These are phyloP conservation scores for Cryptotermes secundus DNA, from an alignment of 1,140 invertebrate genomes.

Conservation along the genomic window DNA sequence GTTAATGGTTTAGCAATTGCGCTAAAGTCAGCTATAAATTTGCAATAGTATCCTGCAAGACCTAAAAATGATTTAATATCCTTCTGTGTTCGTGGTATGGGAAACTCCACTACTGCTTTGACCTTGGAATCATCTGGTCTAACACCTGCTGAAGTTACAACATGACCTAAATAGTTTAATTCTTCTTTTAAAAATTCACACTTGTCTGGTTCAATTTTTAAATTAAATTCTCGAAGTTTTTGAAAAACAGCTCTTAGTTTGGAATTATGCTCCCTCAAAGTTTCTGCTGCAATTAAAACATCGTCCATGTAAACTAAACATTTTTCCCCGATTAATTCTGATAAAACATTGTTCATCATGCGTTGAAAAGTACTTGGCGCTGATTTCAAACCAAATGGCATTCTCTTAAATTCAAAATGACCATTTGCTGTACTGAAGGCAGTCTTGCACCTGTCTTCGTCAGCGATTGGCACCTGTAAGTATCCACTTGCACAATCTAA, in stretches of 20 bases:
- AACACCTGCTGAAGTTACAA: conserved; percentile 37
- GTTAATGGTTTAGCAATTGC: conserved; percentile 9
- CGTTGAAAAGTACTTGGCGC: conserved; percentile 44
- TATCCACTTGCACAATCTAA: conserved; percentile 47
- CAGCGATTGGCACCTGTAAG: conserved; percentile 35
- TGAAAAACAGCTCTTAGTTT: background rate
- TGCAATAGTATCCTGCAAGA: conserved; percentile 37
- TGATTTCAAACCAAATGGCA: conserved; percentile 46
- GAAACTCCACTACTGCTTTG: conserved; percentile 38
- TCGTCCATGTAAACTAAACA: conserved; percentile 33
- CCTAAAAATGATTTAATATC: conserved; percentile 41
- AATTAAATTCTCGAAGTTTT: conserved; percentile 22
- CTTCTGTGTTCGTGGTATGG: conserved; percentile 36
- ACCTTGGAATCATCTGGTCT: too few species aligned
- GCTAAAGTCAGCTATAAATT: conserved; percentile 27
- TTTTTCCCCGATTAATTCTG: conserved; percentile 27
- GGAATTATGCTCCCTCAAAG: background rate
- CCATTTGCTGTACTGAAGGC: conserved; percentile 46
- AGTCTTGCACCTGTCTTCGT: conserved; percentile 49
- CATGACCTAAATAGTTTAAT: conserved; percentile 41
- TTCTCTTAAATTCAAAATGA: conserved; percentile 44
- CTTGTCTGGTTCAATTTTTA: conserved; percentile 44
- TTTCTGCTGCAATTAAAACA: conserved; percentile 12
- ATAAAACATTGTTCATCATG: conserved; percentile 40
- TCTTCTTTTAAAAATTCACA: conserved; percentile 42